phyloP scores from a whole-genome alignment of 1,140 invertebrate species.

The Philaenus spumarius region DNA sequence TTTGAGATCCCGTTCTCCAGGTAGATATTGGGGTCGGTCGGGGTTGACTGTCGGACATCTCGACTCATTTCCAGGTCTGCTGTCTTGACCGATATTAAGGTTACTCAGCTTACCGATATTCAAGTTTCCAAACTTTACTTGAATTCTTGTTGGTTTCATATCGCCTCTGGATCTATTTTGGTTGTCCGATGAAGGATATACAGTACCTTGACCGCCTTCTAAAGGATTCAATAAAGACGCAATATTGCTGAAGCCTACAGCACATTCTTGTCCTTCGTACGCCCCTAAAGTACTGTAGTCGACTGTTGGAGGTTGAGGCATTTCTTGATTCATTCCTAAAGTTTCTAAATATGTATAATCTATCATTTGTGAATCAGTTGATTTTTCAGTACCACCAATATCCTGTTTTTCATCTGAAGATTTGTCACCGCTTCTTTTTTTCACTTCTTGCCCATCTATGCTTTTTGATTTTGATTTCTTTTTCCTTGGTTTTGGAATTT shows the following conservation, averaged over 20 bases:
- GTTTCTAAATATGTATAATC: slow-evolving; percentile 23
- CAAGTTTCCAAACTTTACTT: slow-evolving; percentile 32
- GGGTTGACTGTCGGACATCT: neutral
- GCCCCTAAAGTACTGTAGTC: slow-evolving; percentile 3
- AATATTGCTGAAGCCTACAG: slow-evolving; percentile 19
- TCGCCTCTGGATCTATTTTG: slow-evolving; percentile 2
- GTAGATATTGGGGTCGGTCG: slow-evolving; percentile 42
- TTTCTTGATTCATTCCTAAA: neutral
- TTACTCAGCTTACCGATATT: slow-evolving; percentile 31
- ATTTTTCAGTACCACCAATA: neutral
- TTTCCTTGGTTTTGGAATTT: slow-evolving; percentile 36
- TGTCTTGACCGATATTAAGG: slow-evolving; percentile 29
- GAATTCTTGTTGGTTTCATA: slow-evolving; percentile 24
- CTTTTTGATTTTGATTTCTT: slow-evolving; percentile 39
- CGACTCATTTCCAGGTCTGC: neutral
- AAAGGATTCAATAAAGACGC: slow-evolving; percentile 16
- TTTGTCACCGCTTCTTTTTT: slow-evolving; percentile 45
- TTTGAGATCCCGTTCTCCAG: slow-evolving; percentile 71
- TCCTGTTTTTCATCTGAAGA: slow-evolving; percentile 37
- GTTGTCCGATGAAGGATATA: neutral
- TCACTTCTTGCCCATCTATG: slow-evolving; percentile 40
- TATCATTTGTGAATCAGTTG: slow-evolving; percentile 17
- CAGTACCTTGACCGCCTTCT: slow-evolving; percentile 10
- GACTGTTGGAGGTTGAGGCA: neutral
- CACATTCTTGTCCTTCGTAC: neutral